Evolutionary conservation across 1,140 invertebrate species (phyloP), one percentile per base, ranked within the genome.

Genomic region (Drosophila fuyamai): DNA sequence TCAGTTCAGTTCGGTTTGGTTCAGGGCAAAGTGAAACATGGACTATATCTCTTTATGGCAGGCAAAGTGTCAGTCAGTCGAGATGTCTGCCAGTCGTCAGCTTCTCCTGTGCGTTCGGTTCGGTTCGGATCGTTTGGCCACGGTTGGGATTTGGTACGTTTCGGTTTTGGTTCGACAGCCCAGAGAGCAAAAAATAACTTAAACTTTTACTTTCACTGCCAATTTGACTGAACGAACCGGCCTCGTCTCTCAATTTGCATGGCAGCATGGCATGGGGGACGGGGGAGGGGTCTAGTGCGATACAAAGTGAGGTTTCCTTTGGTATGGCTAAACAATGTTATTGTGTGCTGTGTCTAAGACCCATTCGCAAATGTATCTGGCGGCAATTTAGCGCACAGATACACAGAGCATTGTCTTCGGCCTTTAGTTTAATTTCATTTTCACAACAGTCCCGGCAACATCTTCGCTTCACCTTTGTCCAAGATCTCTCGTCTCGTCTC

Each of bases 141-240:
- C 36, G 54, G 16, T 53, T 61, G 27, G 65, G 35, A 53, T 41
- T 44, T 44, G 50, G 58, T 51, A 41, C 59, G 51, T 44, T 51
- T 62, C 47, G 46, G 59, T 23, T 43, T 57, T 46, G 59, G 83
- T 80, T 80, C 84, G 83, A 83, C 84, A 88, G 85, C 74, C 76
- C 75, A 67, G 72, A 63, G 40, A 47, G 58, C 7, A 7, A 50
- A 63, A 86, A 84, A 89, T 89, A 78, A 62, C 58, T 89, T 89
- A 53, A 86, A 71, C 83, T 88, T 88, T 88, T 88, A 88, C 84
- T 88, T 88, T 88, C 84, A 89, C 84, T 88, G 84, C 70, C 84
- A 89, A 89, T 83, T 89, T 77, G 76, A 58, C 59, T 75, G 66
- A 76, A 65, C 73, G 71, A 76, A 60, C 60, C 48, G 48, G 66